phyloP scores from a whole-genome alignment of 1,140 invertebrate species.

The Brachionus koreanus region DNA sequence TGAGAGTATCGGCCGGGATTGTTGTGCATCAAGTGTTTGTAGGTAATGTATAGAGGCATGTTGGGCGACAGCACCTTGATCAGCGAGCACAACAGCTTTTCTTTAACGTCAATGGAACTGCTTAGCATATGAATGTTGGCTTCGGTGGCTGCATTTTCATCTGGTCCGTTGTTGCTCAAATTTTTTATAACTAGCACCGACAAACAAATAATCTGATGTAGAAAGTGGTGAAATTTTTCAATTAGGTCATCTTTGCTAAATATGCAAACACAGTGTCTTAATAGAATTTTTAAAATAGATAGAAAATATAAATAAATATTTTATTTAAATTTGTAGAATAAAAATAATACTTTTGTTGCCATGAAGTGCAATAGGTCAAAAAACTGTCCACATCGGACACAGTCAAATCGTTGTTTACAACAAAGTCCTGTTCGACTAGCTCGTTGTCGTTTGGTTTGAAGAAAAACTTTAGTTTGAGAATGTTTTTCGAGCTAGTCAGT shows the following conservation, averaged over 20 bases:
- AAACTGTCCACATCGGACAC: conserved; percentile 7
- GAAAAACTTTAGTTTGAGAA: neutral
- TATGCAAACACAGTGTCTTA: conserved; percentile 38
- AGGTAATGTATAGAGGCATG: conserved; percentile 22
- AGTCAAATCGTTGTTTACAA: conserved; percentile 6
- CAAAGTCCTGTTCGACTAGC: conserved; percentile 14
- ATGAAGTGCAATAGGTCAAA: conserved; percentile 9
- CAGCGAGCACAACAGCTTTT: neutral
- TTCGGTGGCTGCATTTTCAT: neutral
- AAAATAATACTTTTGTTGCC: conserved; percentile 12
- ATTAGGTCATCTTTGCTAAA: neutral
- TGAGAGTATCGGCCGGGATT: neutral
- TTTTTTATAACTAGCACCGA: conserved; percentile 3
- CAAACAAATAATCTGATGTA: conserved; percentile 7
- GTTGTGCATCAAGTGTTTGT: neutral
- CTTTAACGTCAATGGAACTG: conserved; percentile 5
- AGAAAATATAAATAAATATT: neutral
- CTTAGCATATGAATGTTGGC: neutral
- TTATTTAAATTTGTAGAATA: neutral
- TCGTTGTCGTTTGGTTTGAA: neutral
- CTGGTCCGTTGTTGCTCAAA: neutral
- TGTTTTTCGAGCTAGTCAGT: neutral
- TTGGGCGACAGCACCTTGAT: conserved; percentile 7
- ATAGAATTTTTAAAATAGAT: too few relatives aligned
- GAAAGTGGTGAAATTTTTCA: conserved; percentile 32